Evolutionary conservation across 2,113 vertebrate species (phyloP).

Genomic region (Thunnus thynnus): DNA sequence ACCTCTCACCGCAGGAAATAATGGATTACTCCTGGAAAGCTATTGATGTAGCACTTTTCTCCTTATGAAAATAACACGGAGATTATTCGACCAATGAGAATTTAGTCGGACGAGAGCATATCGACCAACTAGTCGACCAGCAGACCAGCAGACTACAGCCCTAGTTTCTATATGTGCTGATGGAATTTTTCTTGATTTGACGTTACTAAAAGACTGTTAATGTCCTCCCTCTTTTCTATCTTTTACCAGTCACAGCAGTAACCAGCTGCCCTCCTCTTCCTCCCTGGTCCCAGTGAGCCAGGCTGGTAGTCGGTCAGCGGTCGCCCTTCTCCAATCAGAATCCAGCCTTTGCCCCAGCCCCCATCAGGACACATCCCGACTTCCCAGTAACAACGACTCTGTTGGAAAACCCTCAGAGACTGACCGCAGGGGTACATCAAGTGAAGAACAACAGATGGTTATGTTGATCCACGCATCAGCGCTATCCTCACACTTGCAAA

Average conservation of each 20-base stretch:
- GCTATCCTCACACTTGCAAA: constrained; percentile 38
- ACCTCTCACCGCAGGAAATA: too few species aligned
- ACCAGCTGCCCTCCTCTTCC: constrained; percentile 79
- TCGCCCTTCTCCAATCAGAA: constrained; percentile 58
- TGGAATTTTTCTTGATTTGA: not conserved
- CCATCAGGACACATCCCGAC: constrained; percentile 27
- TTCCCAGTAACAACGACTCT: constrained; percentile 4
- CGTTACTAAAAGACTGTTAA: constrained; percentile 6
- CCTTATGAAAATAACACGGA: too few species aligned
- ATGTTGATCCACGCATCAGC: constrained; percentile 55
- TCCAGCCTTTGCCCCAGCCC: constrained; percentile 40
- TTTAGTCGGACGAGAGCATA: too few species aligned
- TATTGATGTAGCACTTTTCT: too few species aligned
- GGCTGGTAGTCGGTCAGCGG: constrained; percentile 52
- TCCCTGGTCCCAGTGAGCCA: constrained; percentile 60
- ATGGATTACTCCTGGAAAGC: too few species aligned
- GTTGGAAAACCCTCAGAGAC: constrained; percentile 34
- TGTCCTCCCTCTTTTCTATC: constrained; percentile 7
- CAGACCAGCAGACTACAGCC: too few species aligned
- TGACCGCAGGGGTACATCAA: constrained; percentile 23
- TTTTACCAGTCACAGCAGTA: constrained; percentile 51
- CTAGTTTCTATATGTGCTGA: too few species aligned
- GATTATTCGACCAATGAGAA: too few species aligned
- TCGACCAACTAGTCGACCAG: too few species aligned
- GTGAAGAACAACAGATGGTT: constrained; percentile 53